Conservation (phyloP, 2,797 vertebrate genomes). For the Pseudotriccus pelzelni region DNA sequence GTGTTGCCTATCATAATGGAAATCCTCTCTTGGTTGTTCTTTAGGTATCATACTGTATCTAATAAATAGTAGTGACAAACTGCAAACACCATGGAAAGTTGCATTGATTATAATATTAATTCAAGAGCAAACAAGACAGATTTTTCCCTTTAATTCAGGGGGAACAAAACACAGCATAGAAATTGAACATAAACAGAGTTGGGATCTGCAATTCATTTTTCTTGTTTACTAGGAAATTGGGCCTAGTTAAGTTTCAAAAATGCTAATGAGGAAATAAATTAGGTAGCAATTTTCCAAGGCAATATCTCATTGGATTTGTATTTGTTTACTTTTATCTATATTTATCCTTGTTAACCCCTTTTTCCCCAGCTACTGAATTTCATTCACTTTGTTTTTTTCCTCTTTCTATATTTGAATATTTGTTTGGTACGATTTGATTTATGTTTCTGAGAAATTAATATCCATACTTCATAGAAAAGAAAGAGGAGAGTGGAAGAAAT, state of each 20-base stretch:
- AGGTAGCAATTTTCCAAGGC: conserved; percentile 43
- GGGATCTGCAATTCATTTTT: conserved; percentile 53
- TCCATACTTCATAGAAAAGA: not conserved
- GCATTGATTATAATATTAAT: conserved; percentile 47
- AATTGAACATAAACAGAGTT: conserved; percentile 47
- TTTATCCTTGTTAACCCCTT: conserved; percentile 19
- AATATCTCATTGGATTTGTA: conserved; percentile 37
- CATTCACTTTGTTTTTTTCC: fast-evolving
- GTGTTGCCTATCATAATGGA: not conserved
- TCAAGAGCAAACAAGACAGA: not conserved
- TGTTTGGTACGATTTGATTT: not conserved
- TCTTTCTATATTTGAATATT: not conserved
- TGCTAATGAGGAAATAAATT: conserved; percentile 62
- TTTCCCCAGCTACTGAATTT: not conserved
- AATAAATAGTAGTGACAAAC: conserved; percentile 40
- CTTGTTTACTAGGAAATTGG: conserved; percentile 41
- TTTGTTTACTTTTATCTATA: conserved; percentile 49
- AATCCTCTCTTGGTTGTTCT: not conserved
- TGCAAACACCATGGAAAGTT: conserved; percentile 15
- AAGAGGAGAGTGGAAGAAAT: not conserved
- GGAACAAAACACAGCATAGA: conserved; percentile 8
- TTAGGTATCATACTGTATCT: not conserved
- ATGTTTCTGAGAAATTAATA: not conserved
- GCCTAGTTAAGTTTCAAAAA: conserved; percentile 59
- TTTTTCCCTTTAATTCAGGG: conserved; percentile 30